phyloP scores from a whole-genome alignment of 2,113 vertebrate species.

The Aptenodytes patagonicus region DNA sequence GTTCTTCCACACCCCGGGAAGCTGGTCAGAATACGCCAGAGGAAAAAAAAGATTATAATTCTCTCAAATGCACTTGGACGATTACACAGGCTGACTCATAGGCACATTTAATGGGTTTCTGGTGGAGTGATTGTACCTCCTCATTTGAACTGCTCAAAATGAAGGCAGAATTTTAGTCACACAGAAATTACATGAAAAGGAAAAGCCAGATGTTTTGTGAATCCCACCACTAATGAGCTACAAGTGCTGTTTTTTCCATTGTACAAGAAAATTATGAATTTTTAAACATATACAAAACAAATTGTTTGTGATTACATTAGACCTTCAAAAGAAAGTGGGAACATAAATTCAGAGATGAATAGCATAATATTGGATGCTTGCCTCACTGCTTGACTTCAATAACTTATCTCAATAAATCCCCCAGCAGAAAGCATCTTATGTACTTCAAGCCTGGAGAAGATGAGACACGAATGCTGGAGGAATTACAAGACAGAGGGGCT shows the following conservation, averaged over 20 bases:
- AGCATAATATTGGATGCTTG: slow-evolving; percentile 68
- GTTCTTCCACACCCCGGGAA: not conserved
- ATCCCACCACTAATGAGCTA: slow-evolving; percentile 57
- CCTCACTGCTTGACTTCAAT: slow-evolving; percentile 77
- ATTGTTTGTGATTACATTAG: slow-evolving; percentile 78
- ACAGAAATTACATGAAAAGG: slow-evolving; percentile 60
- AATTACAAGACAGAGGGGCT: slow-evolving; percentile 78
- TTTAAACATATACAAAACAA: slow-evolving; percentile 73
- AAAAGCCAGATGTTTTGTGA: slow-evolving; percentile 60
- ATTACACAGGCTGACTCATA: not conserved
- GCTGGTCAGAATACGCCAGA: not conserved
- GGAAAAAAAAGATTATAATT: not conserved
- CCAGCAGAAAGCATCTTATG: slow-evolving; percentile 75
- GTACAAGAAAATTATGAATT: slow-evolving; percentile 71
- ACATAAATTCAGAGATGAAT: slow-evolving; percentile 74
- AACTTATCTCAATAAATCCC: slow-evolving; percentile 79
- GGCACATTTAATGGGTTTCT: slow-evolving; percentile 18
- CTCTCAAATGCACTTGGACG: not conserved
- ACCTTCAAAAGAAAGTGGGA: slow-evolving; percentile 69
- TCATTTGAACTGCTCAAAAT: not conserved
- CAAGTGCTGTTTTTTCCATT: slow-evolving; percentile 3
- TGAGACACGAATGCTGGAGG: slow-evolving; percentile 67
- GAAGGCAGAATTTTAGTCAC: slow-evolving; percentile 19
- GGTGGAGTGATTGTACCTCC: not conserved
- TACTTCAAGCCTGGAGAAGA: slow-evolving; percentile 71